These are phyloP conservation scores for Cnemophilus loriae DNA, from an alignment of 2,113 vertebrate genomes.

Conservation along the genomic window DNA sequence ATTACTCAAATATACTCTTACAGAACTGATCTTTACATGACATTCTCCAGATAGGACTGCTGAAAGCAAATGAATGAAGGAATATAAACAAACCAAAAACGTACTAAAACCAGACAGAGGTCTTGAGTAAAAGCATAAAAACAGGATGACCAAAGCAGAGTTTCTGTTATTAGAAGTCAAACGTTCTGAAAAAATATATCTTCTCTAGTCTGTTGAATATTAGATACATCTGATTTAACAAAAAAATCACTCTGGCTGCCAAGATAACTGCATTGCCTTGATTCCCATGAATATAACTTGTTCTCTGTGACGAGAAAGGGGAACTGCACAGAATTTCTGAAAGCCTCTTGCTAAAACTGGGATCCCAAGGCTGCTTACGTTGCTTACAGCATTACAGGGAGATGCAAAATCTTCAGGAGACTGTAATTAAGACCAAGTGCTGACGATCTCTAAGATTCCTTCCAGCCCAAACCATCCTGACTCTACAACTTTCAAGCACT, in stretches of 20 bases:
- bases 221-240: not conserved
- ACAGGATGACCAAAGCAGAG: not conserved
- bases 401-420: not conserved
- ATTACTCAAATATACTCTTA: not conserved
- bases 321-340: not conserved
- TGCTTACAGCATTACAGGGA: not conserved
- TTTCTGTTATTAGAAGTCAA: not conserved
- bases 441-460: not conserved
- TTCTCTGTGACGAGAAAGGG: not conserved
- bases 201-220: not conserved
- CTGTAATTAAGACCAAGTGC: not conserved
- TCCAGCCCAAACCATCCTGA: not conserved
- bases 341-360: not conserved
- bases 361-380: not conserved
- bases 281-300: not conserved
- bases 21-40: not conserved
- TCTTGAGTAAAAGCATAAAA: not conserved
- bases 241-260: not conserved
- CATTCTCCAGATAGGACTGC: not conserved
- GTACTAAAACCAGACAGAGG: not conserved
- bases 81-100: not conserved
- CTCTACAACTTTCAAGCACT: not conserved
- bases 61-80: not conserved
- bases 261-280: not conserved
- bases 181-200: not conserved